Base-by-base conservation (phyloP, 2,888 invertebrate species). In the Empis livida region DNA sequence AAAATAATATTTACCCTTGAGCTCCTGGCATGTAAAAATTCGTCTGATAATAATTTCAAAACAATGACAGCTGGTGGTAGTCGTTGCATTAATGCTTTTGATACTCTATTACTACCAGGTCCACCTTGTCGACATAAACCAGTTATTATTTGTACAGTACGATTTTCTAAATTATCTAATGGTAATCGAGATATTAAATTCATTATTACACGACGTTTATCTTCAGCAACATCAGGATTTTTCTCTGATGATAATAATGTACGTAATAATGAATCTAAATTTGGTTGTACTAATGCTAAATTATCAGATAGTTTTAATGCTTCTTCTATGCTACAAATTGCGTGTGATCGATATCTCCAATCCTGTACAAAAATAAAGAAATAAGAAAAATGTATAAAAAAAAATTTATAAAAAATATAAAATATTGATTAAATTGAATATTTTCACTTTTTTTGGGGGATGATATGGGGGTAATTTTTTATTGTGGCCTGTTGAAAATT, bases 231-330 rank as follows among this genome's bases (percentile, higher is more conserved):
- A 49, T 68, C 66, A 2, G 60, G 55, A 55, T 70, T 66, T 49
- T 77, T 73, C 63, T 84, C 84, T 50, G 80, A 78, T 32, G 79
- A 72, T 16, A 85, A 68, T 43, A 78, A 65, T 27, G 80, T 76
- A 55, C 77, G 73, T 48, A 85, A 70, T 51, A 84, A 73, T 27
- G 77, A 72, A 53, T 77, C 73, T 57, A 84, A 68, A 61, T 79
- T 73, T 3, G 80, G 76, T 57, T 78, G 74, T 43, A 82, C 70
- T 42, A 69, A 59, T 16, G 71, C 68, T 52, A 77, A 54, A 46
- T 72, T 73, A 27, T 72, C 68, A 3, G 75, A 70, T 37, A 71
- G 70, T 50, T 71, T 71, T 31, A 85, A 62, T 31, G 67, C 63
- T 15, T 61, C 56, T 47, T 67, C 65, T 20, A 70, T 58, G 39